Evolutionary conservation across 2,113 vertebrate genomes (phyloP).

Genomic region (Sander vitreus): DNA sequence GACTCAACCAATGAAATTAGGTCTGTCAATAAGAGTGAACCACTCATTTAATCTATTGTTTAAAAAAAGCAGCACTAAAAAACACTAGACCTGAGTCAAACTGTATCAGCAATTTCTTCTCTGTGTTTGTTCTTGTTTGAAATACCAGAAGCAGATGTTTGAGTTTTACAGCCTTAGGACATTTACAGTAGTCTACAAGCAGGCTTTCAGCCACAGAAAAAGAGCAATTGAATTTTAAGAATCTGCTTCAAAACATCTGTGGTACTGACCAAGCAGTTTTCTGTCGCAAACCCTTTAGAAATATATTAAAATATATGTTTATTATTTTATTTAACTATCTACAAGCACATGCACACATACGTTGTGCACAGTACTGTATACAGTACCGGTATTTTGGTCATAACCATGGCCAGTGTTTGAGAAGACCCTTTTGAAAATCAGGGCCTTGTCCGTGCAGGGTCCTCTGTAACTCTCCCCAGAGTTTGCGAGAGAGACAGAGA

Average conservation of each 20-base stretch:
- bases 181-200: neutral
- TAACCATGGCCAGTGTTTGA: slow-evolving; percentile 63
- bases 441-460: slow-evolving; percentile 46
- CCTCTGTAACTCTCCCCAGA: slow-evolving; percentile 42
- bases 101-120: neutral
- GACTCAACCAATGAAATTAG: no score
- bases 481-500: slow-evolving; percentile 44
- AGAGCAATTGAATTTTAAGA: neutral
- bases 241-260: neutral
- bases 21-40: no score
- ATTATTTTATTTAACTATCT: neutral
- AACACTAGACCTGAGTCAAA: neutral
- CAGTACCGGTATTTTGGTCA: slow-evolving; percentile 52
- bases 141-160: slow-evolving; percentile 2
- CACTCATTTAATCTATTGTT: neutral
- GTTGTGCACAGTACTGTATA: neutral
- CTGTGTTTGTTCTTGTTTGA: slow-evolving; percentile 19
- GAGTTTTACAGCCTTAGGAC: neutral
- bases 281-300: no score
- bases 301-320: neutral
- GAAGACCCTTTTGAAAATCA: slow-evolving; percentile 65
- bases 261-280: neutral
- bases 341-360: neutral
- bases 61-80: neutral
- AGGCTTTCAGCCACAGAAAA: neutral